Conservation (phyloP, 1,140 invertebrate species). For the Stegodyphus dumicola region DNA sequence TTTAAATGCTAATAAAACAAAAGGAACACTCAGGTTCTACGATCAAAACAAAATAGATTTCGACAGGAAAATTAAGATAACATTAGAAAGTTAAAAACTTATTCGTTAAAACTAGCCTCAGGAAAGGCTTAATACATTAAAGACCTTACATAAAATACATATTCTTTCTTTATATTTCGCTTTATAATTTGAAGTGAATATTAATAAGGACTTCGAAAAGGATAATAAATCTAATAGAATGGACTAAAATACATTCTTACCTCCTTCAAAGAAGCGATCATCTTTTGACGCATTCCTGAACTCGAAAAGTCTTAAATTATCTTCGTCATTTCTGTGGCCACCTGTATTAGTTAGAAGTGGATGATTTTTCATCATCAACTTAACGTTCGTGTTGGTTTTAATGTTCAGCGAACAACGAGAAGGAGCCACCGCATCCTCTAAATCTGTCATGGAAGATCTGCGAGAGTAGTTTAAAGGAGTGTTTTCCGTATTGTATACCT, state of each 20-base stretch:
- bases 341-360: constrained; percentile 11
- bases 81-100: no score
- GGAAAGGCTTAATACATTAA: no score
- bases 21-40: no score
- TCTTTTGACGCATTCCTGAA: not conserved
- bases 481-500: constrained; percentile 92
- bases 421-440: not conserved
- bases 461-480: constrained; percentile 86
- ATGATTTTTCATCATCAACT: constrained; percentile 24
- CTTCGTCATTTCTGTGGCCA: constrained; percentile 4
- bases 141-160: no score
- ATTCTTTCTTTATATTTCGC: no score
- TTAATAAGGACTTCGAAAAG: no score
- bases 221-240: no score
- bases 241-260: not conserved
- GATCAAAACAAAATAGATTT: no score
- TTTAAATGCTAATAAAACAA: no score
- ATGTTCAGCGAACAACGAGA: constrained; percentile 52
- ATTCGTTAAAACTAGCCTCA: no score
- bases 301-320: constrained; percentile 15
- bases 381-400: constrained; percentile 29
- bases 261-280: constrained; percentile 5
- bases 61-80: no score
- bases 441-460: constrained; percentile 12
- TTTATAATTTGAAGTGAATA: no score